Evolutionary conservation across 2,113 vertebrate genomes (phyloP), one percentile per base, ranked within the genome.

Genomic region (Heterocephalus glaber): DNA sequence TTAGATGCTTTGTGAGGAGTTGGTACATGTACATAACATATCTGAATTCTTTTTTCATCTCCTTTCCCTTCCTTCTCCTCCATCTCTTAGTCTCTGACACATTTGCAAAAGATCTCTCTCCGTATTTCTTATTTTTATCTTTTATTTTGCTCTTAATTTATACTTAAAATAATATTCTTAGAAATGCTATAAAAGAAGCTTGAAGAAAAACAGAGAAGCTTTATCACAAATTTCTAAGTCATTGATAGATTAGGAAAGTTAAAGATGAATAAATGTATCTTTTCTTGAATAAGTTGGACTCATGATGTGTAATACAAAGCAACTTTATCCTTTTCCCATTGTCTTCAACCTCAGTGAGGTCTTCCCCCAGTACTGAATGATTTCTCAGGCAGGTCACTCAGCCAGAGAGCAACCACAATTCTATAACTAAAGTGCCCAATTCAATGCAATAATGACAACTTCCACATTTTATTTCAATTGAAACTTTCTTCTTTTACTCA

Each of bases 281-380:
- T 74, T 76, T 76, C 83, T 94, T 96, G 49, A 83, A 68, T 68
- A 68, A 87, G 10, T 70, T 83, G n/a, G 41, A 10, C 30, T 70
- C 60, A 19, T 80, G 41, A 68, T 24, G 49, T 76, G 10, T 49
- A 47, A 66, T 33, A 41, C 65, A 52, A 66, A 68, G 52, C 30
- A 85, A 19, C 65, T 52, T 74, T 58, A n/a, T 63, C 92, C 28
- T 92, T 94, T 88, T 63, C 26, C 3, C 38, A 17, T 92, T 65
- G 11, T 74, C 11, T 85, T 80, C 70, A 80, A 72, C 20, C 33
- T 96, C n/a, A 20, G 14, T 54, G 47, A 44, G 63, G 12, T 26
- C 47, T 88, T 61, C 44, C 22, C 41, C 4, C 22, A 20, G 35
- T 6, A n/a, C 24, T 92, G 63, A 84, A 58, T 61, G 30, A 20